Percentiles rank a stretch among this genome's conserved stretches.
Evolutionary conservation across 2,797 vertebrate genomes (phyloP).

Genomic region (Peromyscus aztecus): DNA sequence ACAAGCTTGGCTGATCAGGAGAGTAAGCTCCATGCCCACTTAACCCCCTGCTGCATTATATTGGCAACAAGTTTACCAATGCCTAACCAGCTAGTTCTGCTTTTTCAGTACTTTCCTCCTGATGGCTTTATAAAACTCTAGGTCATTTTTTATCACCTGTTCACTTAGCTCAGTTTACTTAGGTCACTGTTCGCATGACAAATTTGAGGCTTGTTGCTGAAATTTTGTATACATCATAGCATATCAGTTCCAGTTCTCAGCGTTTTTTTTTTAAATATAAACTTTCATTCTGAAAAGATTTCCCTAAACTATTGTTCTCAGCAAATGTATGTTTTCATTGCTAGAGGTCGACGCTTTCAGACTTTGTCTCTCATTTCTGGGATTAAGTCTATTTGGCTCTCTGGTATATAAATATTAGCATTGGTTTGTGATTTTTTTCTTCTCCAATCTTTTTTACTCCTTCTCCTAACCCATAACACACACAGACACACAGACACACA

Average conservation of each 20-base stretch:
- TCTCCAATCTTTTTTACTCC: background rate
- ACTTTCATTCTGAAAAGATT: conserved; percentile 40
- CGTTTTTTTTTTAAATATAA: background rate
- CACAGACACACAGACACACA: background rate
- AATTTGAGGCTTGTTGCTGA: conserved; percentile 44
- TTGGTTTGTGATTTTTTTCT: background rate
- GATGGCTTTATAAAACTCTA: background rate
- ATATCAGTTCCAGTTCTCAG: conserved; percentile 8
- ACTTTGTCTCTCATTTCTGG: conserved; percentile 53
- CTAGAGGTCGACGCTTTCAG: background rate
- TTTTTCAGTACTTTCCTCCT: conserved; percentile 33
- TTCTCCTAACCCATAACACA: background rate
- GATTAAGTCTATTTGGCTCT: conserved; percentile 31
- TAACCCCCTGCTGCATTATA: background rate
- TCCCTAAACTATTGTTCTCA: conserved; percentile 59
- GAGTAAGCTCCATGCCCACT: background rate
- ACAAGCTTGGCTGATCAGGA: background rate
- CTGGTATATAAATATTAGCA: background rate
- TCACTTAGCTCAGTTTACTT: conserved; percentile 39
- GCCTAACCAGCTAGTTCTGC: conserved; percentile 27
- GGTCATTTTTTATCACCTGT: conserved; percentile 26
- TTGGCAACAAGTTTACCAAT: background rate
- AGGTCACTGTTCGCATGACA: conserved; percentile 28
- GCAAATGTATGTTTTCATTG: conserved; percentile 30
- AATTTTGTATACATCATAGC: background rate